Evolutionary conservation across 1,140 invertebrate genomes (phyloP).

Genomic region (Limonius californicus): DNA sequence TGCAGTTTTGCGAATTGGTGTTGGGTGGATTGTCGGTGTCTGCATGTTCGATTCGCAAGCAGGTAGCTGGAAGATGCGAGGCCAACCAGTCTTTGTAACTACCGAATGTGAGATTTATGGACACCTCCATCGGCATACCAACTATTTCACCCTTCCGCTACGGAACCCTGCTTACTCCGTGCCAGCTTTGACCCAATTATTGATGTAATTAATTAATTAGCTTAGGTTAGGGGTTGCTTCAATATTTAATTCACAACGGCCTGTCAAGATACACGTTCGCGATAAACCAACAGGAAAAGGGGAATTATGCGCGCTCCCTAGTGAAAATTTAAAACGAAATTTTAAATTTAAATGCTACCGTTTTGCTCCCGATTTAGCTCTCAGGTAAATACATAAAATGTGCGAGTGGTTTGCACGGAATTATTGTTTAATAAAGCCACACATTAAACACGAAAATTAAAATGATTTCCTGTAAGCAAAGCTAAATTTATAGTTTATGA

Average conservation of each 20-base stretch:
- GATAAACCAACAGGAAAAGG: neutral
- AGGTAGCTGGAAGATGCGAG: conserved; percentile 28
- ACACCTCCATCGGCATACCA: conserved; percentile 21
- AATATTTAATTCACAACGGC: neutral
- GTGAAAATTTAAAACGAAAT: neutral
- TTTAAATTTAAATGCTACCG: no score
- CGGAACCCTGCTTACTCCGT: neutral
- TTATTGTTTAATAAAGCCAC: no score
- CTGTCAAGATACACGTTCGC: neutral
- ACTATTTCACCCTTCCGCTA: conserved; percentile 21
- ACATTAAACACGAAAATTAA: no score
- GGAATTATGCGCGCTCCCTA: neutral
- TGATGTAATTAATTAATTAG: conserved; percentile 21
- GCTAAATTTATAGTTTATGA: no score
- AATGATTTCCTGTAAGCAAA: no score
- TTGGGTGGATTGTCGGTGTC: conserved; percentile 17
- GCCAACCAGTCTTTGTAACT: conserved; percentile 32
- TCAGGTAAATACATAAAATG: no score
- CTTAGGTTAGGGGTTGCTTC: conserved; percentile 19
- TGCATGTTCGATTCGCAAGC: conserved; percentile 20
- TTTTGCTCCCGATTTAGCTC: no score
- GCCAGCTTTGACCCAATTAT: conserved; percentile 22
- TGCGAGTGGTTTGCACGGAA: no score
- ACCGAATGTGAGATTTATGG: conserved; percentile 32
- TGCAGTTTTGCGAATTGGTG: neutral